Evolutionary conservation across 2,797 vertebrate species (phyloP).

Genomic region (Thalassophryne amazonica): DNA sequence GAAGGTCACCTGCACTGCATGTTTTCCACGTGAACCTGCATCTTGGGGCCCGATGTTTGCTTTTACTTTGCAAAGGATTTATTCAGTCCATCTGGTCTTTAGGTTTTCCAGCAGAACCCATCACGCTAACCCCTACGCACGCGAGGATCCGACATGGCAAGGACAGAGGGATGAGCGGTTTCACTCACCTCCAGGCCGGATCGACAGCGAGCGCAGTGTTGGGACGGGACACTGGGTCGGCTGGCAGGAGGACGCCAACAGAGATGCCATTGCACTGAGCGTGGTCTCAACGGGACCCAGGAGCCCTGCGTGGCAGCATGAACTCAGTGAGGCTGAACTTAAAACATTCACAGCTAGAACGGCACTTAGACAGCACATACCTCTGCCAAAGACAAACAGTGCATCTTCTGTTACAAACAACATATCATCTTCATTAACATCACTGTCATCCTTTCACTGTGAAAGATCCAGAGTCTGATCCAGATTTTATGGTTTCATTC

Average conservation of each 20-base stretch:
- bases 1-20: no score
- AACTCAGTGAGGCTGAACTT: slow-evolving; percentile 57
- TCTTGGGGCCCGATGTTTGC: no score
- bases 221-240: slow-evolving; percentile 25
- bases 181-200: neutral
- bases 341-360: no score
- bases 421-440: no score
- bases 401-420: no score
- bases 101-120: slow-evolving; percentile 45
- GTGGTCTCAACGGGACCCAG: slow-evolving; percentile 21
- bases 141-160: slow-evolving; percentile 11
- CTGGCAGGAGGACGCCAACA: slow-evolving; percentile 46
- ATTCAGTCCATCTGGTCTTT: neutral
- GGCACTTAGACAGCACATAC: no score
- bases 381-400: no score
- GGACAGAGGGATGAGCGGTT: neutral
- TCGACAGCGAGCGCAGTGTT: neutral
- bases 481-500: no score
- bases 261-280: slow-evolving; percentile 57
- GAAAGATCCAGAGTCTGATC: no score
- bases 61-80: no score
- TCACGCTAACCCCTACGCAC: slow-evolving; percentile 67
- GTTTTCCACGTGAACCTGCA: no score
- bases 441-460: no score
- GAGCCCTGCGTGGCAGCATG: slow-evolving; percentile 39